Evolutionary conservation across 2,113 vertebrate species (phyloP).

Genomic region (Hoplias malabaricus): DNA sequence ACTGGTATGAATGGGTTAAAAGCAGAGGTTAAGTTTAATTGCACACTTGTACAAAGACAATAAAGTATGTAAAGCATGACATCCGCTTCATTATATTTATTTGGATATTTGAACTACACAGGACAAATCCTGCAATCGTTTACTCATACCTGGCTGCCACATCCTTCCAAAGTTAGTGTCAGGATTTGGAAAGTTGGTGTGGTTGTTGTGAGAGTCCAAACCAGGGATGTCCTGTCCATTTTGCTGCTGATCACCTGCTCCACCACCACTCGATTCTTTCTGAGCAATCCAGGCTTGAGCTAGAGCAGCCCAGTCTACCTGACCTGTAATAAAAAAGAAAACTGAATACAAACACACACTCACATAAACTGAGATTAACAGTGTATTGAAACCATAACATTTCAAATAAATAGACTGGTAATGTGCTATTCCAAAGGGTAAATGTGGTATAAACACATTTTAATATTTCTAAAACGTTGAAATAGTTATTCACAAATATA

Average conservation of each 20-base stretch:
- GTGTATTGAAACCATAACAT: not conserved
- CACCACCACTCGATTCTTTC: conserved; percentile 88
- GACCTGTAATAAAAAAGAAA: too few relatives aligned
- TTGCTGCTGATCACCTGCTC: conserved; percentile 81
- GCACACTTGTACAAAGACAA: too few relatives aligned
- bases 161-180: conserved; percentile 91
- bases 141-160: conserved; percentile 89
- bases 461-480: too few relatives aligned
- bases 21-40: too few relatives aligned
- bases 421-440: too few relatives aligned
- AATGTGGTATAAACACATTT: not conserved
- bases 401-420: not conserved
- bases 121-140: too few relatives aligned
- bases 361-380: too few relatives aligned
- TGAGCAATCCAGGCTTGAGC: conserved; percentile 99
- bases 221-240: conserved; percentile 90
- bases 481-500: too few relatives aligned
- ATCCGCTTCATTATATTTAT: not conserved
- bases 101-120: too few relatives aligned
- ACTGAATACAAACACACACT: not conserved
- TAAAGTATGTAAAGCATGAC: too few relatives aligned
- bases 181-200: conserved; percentile 83
- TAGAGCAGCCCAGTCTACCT: conserved; percentile 98
- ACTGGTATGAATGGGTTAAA: too few relatives aligned
- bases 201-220: conserved; percentile 89